phyloP scores from a whole-genome alignment of 2,797 vertebrate species.

The Oreochromis mossambicus region DNA sequence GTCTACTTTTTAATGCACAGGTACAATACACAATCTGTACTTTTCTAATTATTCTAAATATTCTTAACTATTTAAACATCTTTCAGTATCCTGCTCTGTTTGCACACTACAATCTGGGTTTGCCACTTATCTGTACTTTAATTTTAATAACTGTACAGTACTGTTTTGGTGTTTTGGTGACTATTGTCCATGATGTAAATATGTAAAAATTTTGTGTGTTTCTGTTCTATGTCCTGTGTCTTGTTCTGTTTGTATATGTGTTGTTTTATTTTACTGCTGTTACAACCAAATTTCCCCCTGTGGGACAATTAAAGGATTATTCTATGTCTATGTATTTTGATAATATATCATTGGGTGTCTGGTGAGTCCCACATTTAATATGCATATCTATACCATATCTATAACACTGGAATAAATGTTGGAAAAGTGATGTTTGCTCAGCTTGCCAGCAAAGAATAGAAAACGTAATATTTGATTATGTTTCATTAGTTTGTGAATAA shows the following conservation, averaged over 20 bases:
- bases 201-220: rapidly evolving
- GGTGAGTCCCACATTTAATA: not conserved
- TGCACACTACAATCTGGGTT: not conserved
- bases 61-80: not conserved
- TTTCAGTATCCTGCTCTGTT: not conserved
- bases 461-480: not conserved
- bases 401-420: not conserved
- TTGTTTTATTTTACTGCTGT: not conserved
- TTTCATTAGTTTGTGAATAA: not conserved
- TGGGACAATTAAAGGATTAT: rapidly evolving
- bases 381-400: not conserved
- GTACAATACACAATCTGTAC: not conserved
- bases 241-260: not conserved
- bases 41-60: not conserved
- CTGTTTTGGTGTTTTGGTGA: not conserved
- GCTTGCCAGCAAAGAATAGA: not conserved
- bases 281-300: not conserved
- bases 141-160: not conserved
- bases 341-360: not conserved
- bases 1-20: too few relatives aligned
- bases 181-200: not conserved
- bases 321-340: not conserved
- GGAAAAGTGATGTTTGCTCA: not conserved
- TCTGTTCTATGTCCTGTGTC: not conserved
- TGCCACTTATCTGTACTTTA: not conserved